phyloP scores from a whole-genome alignment of 2,113 vertebrate genomes.

The Cyanoramphus novaezelandiae region DNA sequence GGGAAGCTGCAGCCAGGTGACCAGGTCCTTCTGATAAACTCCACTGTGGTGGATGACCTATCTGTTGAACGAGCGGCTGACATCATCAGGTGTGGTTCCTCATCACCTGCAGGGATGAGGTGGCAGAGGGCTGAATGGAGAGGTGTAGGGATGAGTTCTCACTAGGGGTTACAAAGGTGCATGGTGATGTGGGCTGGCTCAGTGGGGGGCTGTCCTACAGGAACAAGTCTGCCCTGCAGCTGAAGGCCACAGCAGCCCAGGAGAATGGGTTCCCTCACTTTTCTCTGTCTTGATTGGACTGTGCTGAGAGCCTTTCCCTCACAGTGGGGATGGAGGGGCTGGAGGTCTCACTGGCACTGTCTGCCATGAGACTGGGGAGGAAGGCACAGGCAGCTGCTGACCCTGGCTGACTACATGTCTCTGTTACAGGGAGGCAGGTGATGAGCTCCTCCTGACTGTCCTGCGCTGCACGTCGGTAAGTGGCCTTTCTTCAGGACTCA shows the following conservation, averaged over 20 bases:
- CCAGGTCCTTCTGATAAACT: conserved; percentile 89
- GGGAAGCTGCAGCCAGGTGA: conserved; percentile 91
- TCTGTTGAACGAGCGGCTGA: conserved; percentile 80
- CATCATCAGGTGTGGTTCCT: conserved; percentile 83
- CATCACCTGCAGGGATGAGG: accelerated
- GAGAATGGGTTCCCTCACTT: accelerated
- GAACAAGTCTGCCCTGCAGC: accelerated
- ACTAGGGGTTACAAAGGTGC: neutral
- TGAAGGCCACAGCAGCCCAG: neutral
- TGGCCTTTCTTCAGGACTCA: conserved; percentile 15
- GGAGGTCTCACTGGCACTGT: accelerated
- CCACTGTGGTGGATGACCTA: conserved; percentile 75
- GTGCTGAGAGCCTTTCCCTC: neutral
- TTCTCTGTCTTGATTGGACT: neutral
- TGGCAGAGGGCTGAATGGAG: neutral
- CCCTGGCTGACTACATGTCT: neutral
- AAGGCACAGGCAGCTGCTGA: accelerated
- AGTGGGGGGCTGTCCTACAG: neutral
- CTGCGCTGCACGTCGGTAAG: conserved; percentile 86
- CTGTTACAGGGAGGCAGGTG: conserved; percentile 82
- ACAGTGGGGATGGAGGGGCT: accelerated
- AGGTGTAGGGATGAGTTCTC: neutral
- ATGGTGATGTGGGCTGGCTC: neutral
- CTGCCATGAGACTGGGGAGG: accelerated
- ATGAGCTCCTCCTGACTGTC: conserved; percentile 84